These are phyloP conservation scores for Nipponia nippon DNA, from an alignment of 2,113 vertebrate species.

Conservation along the genomic window DNA sequence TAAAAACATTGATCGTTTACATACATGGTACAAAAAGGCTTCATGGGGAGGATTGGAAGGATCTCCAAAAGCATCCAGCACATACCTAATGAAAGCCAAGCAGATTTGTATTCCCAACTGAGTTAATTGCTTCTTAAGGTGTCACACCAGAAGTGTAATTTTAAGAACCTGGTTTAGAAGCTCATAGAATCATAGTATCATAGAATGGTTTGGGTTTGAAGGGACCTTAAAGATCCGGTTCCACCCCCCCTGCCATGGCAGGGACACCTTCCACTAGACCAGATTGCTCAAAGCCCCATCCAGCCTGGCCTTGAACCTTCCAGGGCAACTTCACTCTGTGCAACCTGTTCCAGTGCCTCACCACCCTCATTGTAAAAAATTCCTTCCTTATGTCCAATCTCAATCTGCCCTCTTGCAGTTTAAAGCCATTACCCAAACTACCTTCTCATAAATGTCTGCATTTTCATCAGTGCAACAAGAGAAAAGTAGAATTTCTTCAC, in stretches of 20 bases:
- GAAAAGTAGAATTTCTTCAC: background rate
- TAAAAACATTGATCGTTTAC: background rate
- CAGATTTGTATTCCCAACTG: background rate
- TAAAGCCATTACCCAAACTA: background rate
- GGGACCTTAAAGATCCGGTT: too few relatives aligned
- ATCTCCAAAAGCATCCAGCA: background rate
- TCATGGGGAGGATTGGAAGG: background rate
- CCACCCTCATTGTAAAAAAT: too few relatives aligned
- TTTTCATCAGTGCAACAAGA: background rate
- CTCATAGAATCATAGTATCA: background rate
- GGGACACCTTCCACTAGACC: too few relatives aligned
- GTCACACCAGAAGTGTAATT: background rate
- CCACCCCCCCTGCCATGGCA: too few relatives aligned
- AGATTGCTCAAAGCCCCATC: too few relatives aligned
- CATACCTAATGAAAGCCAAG: background rate
- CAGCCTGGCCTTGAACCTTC: too few relatives aligned
- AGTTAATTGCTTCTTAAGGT: background rate
- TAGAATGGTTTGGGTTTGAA: too few relatives aligned
- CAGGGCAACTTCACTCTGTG: too few relatives aligned
- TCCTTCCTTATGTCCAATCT: too few relatives aligned
- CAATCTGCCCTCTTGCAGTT: too few relatives aligned
- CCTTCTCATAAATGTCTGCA: background rate
- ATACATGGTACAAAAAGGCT: background rate
- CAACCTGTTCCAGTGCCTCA: too few relatives aligned
- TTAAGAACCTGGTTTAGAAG: background rate